Conservation (phyloP, 2,113 vertebrate genomes). For the Dipodomys merriami region DNA sequence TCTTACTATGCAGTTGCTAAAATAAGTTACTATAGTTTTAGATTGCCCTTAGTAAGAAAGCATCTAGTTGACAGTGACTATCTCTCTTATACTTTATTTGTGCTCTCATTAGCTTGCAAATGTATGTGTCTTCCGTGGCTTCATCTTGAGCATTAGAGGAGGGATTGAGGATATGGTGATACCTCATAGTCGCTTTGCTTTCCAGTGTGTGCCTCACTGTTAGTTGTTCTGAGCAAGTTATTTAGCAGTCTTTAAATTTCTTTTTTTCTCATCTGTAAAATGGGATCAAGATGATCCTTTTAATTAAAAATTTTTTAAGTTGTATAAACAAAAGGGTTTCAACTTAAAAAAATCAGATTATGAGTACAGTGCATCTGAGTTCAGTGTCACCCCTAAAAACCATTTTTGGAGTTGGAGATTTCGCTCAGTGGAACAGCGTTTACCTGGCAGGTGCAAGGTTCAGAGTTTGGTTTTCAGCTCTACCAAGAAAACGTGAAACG, state of each 20-base stretch:
- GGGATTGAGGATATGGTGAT: conserved; percentile 7
- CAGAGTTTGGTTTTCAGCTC: too few species aligned
- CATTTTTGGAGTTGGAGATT: too few species aligned
- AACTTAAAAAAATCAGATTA: too few species aligned
- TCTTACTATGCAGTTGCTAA: conserved; percentile 24
- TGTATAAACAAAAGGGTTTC: too few species aligned
- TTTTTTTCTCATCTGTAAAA: conserved; percentile 22
- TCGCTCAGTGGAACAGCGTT: too few species aligned
- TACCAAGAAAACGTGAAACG: too few species aligned
- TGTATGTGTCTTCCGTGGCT: background rate
- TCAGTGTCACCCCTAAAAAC: too few species aligned
- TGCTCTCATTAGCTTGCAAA: background rate
- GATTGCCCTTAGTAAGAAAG: background rate
- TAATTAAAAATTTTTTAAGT: too few species aligned
- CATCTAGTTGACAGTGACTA: background rate
- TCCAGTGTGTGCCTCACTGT: background rate
- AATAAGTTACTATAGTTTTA: background rate
- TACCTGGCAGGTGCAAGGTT: too few species aligned
- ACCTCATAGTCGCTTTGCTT: conserved; percentile 5
- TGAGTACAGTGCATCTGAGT: too few species aligned
- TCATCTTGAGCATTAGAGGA: conserved; percentile 2
- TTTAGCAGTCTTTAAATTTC: conserved; percentile 9
- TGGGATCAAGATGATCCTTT: background rate
- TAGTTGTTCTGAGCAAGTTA: conserved; percentile 15
- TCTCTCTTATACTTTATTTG: background rate